Conservation (phyloP, 2,797 vertebrate genomes). For the Liparis tanakae region DNA sequence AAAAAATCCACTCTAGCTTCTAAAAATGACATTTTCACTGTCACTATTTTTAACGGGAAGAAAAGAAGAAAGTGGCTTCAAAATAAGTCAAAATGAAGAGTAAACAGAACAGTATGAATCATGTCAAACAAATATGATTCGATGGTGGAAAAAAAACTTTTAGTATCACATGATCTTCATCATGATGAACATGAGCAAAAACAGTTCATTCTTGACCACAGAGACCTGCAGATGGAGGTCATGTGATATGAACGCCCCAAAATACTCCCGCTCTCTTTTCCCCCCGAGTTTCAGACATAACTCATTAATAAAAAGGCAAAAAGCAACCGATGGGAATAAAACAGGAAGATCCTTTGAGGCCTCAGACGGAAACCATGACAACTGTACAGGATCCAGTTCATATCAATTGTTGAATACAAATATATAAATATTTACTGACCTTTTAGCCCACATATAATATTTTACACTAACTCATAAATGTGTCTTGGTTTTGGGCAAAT, state of each 20-base stretch:
- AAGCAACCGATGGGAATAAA: neutral
- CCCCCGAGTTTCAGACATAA: neutral
- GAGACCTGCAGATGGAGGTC: neutral
- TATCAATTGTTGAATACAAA: no score
- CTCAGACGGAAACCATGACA: neutral
- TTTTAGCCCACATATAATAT: neutral
- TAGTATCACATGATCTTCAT: neutral
- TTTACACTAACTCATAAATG: slow-evolving; percentile 2
- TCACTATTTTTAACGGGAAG: neutral
- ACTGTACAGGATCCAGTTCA: neutral
- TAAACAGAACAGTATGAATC: neutral
- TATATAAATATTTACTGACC: neutral
- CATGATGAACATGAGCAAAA: neutral
- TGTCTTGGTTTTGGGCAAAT: neutral
- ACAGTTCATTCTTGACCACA: neutral
- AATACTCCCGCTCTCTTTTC: neutral
- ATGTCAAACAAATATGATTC: neutral
- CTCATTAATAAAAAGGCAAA: slow-evolving; percentile 2
- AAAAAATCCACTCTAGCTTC: slow-evolving; percentile 30
- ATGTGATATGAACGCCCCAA: neutral
- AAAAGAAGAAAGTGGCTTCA: neutral
- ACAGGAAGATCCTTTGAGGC: neutral
- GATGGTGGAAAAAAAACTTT: neutral
- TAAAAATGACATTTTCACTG: neutral
- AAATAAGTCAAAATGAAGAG: no score